Percentiles rank a stretch among this genome's conserved stretches.
Conservation (phyloP, 2,888 invertebrate species). For the Girardia tigrina region DNA sequence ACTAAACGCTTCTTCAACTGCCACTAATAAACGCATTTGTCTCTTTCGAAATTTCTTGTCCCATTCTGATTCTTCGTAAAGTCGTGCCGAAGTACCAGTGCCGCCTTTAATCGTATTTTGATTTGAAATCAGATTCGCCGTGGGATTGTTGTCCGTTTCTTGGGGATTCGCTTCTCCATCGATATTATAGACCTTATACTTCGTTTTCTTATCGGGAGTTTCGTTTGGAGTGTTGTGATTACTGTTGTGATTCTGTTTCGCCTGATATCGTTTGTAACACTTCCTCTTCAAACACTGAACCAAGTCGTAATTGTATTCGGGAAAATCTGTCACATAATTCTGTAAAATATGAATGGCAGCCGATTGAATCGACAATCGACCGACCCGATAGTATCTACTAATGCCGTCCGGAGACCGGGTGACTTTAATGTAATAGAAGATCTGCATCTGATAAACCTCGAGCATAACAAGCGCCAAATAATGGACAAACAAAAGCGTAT, state of each 20-base stretch:
- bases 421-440: slow-evolving; percentile 61
- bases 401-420: slow-evolving; percentile 89
- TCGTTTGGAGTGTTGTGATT: neutral
- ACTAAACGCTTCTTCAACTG: slow-evolving; percentile 88
- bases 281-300: slow-evolving; percentile 5
- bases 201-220: slow-evolving; percentile 3
- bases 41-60: slow-evolving; percentile 75
- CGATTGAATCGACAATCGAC: slow-evolving; percentile 69
- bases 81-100: slow-evolving; percentile 38
- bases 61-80: slow-evolving; percentile 81
- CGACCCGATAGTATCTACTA: slow-evolving; percentile 63
- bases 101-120: slow-evolving; percentile 30
- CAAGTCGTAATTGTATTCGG: slow-evolving; percentile 27
- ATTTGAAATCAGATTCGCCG: slow-evolving; percentile 5
- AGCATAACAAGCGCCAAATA: slow-evolving; percentile 80
- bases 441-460: slow-evolving; percentile 78
- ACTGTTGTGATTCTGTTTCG: neutral
- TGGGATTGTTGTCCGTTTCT: neutral
- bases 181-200: slow-evolving; percentile 74
- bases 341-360: slow-evolving; percentile 86
- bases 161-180: slow-evolving; percentile 54
- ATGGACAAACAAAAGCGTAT: slow-evolving; percentile 82
- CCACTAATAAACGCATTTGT: slow-evolving; percentile 69
- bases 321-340: slow-evolving; percentile 69
- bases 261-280: slow-evolving; percentile 16